phyloP scores from a whole-genome alignment of 2,888 invertebrate genomes.

The Troides helena region DNA sequence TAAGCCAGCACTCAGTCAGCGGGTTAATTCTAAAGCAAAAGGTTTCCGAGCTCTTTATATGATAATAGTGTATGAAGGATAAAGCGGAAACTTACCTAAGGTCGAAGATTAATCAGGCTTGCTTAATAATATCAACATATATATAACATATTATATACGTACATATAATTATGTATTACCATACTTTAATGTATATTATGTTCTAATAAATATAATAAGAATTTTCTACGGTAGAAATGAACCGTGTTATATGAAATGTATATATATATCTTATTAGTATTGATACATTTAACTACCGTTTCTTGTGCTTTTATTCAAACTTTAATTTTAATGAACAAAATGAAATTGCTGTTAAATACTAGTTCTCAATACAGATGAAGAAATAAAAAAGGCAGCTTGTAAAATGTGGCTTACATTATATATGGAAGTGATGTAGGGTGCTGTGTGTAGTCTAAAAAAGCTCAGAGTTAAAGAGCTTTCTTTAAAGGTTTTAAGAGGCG shows the following conservation, averaged over 20 bases:
- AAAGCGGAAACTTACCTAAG: constrained; percentile 11
- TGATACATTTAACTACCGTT: too few species aligned
- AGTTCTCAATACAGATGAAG: not conserved
- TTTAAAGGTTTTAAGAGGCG: constrained; percentile 16
- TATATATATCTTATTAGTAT: too few species aligned
- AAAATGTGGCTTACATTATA: constrained; percentile 2
- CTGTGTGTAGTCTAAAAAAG: constrained; percentile 17
- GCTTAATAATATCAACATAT: not conserved
- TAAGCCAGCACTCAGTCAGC: constrained; percentile 44
- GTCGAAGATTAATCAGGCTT: constrained; percentile 16
- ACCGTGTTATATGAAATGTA: too few species aligned
- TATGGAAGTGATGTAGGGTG: constrained; percentile 9
- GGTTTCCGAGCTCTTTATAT: constrained; percentile 27
- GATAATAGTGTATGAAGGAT: constrained; percentile 17
- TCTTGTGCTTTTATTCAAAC: too few species aligned
- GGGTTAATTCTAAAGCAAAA: constrained; percentile 26
- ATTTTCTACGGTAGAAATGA: not conserved
- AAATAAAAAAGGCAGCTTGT: not conserved
- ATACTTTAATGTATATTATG: not conserved
- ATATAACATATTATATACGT: not conserved
- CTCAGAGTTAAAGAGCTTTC: constrained; percentile 24
- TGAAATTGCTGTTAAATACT: not conserved
- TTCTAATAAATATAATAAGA: not conserved
- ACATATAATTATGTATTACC: too few species aligned
- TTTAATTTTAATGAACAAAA: not conserved